Evolutionary conservation across 2,797 vertebrate genomes (phyloP).

Genomic region (Bovichtus variegatus): DNA sequence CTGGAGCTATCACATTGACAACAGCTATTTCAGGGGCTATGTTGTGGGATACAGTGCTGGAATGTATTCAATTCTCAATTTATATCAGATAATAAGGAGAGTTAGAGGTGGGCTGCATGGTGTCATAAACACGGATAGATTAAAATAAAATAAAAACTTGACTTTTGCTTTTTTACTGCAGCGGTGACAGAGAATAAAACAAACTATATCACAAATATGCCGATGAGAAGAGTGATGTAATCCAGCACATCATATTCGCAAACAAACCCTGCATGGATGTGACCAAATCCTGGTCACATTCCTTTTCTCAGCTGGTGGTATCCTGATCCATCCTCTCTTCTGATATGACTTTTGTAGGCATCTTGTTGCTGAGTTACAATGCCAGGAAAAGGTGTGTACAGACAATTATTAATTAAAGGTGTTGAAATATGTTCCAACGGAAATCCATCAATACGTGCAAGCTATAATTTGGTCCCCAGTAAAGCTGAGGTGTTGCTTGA

Average conservation of each 20-base stretch:
- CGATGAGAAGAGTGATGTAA: conserved; percentile 4
- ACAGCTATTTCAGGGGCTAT: background rate
- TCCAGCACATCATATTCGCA: background rate
- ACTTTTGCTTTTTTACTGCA: background rate
- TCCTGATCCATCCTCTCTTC: background rate
- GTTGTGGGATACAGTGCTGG: background rate
- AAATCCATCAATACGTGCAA: conserved; percentile 9
- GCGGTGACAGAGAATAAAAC: background rate
- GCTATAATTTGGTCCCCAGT: conserved; percentile 27
- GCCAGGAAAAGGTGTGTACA: background rate
- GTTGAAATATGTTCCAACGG: conserved; percentile 12
- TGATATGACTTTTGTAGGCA: background rate
- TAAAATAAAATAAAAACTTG: background rate
- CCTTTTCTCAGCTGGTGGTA: conserved; percentile 5
- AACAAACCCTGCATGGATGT: background rate
- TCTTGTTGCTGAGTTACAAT: conserved; percentile 1
- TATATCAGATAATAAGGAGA: conserved; percentile 14
- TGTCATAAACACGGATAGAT: conserved; percentile 3
- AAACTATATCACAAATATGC: background rate
- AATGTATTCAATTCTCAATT: background rate
- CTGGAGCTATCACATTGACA: background rate
- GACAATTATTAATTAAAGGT: conserved; percentile 28
- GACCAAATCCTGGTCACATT: too few relatives aligned
- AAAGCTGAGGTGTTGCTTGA: background rate
- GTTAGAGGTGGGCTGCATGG: background rate